phyloP scores from a whole-genome alignment of 2,888 invertebrate genomes.

The Rhimphoctona megacephalus region DNA sequence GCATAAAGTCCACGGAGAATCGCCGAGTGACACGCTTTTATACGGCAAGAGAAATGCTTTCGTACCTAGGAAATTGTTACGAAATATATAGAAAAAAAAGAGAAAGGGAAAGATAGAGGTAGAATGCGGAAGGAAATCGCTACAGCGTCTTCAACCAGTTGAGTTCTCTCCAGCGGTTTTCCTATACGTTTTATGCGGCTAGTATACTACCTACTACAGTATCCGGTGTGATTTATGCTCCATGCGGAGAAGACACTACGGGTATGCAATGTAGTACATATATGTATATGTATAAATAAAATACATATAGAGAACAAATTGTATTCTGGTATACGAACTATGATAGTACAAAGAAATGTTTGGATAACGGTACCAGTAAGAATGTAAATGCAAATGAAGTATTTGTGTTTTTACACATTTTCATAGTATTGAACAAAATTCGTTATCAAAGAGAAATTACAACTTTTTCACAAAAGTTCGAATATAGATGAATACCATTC shows the following conservation, averaged over 20 bases:
- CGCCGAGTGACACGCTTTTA: constrained; percentile 41
- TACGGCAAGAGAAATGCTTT: constrained; percentile 31
- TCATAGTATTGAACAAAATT: background rate
- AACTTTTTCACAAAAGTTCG: background rate
- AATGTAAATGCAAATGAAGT: constrained; percentile 23
- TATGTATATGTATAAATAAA: constrained; percentile 29
- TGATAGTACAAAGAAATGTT: background rate
- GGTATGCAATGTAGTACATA: constrained; percentile 18
- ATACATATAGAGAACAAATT: background rate
- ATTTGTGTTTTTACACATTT: background rate
- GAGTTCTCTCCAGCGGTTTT: constrained; percentile 29
- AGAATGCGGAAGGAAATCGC: constrained; percentile 44
- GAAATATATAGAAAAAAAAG: constrained; percentile 15
- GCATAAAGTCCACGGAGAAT: constrained; percentile 49
- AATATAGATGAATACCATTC: background rate
- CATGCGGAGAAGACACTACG: constrained; percentile 25
- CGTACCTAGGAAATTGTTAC: constrained; percentile 56
- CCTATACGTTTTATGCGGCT: constrained; percentile 47
- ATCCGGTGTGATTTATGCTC: constrained; percentile 59
- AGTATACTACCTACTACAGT: constrained; percentile 22
- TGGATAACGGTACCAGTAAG: background rate
- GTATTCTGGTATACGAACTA: constrained; percentile 14
- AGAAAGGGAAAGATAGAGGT: background rate
- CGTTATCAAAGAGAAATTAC: background rate
- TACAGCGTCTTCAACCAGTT: constrained; percentile 45